A percentile compares a stretch with the other conserved stretches of the same genome.
Evolutionary conservation across 2,888 invertebrate species (phyloP).

Genomic region (Pedicia rivosa): DNA sequence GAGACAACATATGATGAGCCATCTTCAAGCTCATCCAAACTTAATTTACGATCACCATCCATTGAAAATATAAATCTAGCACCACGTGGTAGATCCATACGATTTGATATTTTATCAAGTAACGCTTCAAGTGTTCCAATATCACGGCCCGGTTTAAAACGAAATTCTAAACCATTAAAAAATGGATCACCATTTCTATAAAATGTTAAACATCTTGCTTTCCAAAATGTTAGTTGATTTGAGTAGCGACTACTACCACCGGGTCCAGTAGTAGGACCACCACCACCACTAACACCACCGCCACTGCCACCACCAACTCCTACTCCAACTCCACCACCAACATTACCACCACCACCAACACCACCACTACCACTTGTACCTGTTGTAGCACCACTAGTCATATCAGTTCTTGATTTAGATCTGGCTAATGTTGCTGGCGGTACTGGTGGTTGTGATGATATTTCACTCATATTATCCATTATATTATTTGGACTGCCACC

Average conservation of each 20-base stretch:
- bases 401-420: conserved; percentile 29
- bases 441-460: conserved; percentile 34
- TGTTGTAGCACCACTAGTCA: conserved; percentile 11
- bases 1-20: conserved; percentile 90
- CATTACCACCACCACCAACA: conserved; percentile 14
- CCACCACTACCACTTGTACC: not conserved
- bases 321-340: conserved; percentile 11
- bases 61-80: conserved; percentile 84
- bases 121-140: conserved; percentile 73
- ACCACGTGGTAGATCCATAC: conserved; percentile 75
- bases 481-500: conserved; percentile 18
- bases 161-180: conserved; percentile 75
- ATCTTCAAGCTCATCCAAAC: conserved; percentile 73
- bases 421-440: conserved; percentile 22
- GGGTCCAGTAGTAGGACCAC: conserved; percentile 4
- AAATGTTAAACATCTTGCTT: conserved; percentile 72
- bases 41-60: conserved; percentile 75
- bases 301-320: not conserved
- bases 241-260: conserved; percentile 40
- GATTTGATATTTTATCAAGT: conserved; percentile 70
- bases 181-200: conserved; percentile 90
- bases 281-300: not conserved
- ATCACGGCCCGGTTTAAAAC: conserved; percentile 78
- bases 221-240: conserved; percentile 67
- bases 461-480: conserved; percentile 42